Base-by-base conservation (phyloP, 2,797 vertebrate species). In the Natrix natrix region DNA sequence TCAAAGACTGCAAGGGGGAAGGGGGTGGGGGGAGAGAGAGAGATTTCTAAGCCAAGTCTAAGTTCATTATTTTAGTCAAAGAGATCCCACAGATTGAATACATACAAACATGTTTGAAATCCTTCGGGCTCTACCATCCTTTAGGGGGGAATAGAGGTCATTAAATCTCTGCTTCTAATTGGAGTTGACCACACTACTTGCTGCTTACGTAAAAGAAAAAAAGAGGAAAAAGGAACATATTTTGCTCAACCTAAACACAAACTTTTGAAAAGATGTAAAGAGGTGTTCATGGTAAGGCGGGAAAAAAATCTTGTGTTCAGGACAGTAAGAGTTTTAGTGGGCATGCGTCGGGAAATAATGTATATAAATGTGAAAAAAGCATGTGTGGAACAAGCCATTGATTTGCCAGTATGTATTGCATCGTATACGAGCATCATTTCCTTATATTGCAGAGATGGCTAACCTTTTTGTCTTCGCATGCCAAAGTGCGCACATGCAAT, bases 101-200 rank as follows among this genome's bases (percentile, higher is more conserved):
- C 5, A 0, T 43, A 32, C 86, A 43, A 93, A 86, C 14, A 88
- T 54, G 37, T 74, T 57, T 26, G 4, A 6, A 17, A 88, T 59
- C 10, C 0, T 0, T 91, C 91, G 90, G 66, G 0, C 90, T 92
- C 43, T 61, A 16, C 54, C 28, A 5, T 0, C 5, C 0, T 1
- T 14, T 13, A 13, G 0, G 8, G 8, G 37, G 48, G 48, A 43
- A 92, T 16, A 57, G 90, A 59, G 86, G n/a, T 83, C n/a, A 0
- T 0, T 55, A 90, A 60, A 0, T 13, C 88, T 61, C n/a, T 8
- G 0, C 43, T 48, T 93, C 56, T n/a, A 20, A 69, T 6, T 0
- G 0, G 20, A 13, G n/a, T 57, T 28, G 26, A 86, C 26, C 28
- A 54, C 8, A n/a, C 17, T 8, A 4, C 43, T 54, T 52, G 26